Evolutionary conservation across 2,113 vertebrate species (phyloP).

Genomic region (Platycercus adscitus): DNA sequence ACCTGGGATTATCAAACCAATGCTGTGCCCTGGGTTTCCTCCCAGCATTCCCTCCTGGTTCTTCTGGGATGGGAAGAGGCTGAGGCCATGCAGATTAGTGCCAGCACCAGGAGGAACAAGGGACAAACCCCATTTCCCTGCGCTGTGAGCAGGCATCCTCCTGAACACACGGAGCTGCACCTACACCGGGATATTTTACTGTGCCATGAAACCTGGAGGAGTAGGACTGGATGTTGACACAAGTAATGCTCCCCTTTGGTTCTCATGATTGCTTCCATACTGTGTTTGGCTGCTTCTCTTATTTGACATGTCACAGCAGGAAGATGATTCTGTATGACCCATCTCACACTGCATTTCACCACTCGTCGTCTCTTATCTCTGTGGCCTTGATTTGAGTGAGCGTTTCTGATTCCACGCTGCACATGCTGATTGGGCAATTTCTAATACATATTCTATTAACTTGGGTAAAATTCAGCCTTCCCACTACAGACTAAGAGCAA

Average conservation of each 20-base stretch:
- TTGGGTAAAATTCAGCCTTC: background rate
- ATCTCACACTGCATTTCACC: fast-evolving
- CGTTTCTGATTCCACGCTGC: background rate
- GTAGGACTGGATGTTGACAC: background rate
- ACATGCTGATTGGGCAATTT: background rate
- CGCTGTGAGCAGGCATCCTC: background rate
- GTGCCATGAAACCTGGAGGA: fast-evolving
- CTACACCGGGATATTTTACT: fast-evolving
- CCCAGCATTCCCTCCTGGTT: background rate
- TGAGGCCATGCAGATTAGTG: background rate
- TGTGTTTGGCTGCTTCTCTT: background rate
- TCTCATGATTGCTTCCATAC: background rate
- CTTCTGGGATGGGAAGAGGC: background rate
- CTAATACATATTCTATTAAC: background rate
- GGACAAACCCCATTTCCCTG: background rate
- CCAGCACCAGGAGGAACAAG: fast-evolving
- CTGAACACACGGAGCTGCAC: background rate
- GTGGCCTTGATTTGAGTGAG: fast-evolving
- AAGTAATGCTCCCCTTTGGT: background rate
- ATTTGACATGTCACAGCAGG: background rate
- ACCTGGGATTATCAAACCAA: background rate
- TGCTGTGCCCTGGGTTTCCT: background rate
- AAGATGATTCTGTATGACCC: fast-evolving
- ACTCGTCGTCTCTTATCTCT: background rate
- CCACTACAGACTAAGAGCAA: background rate